Conservation (phyloP, 2,797 vertebrate genomes). For the Todus mexicanus region DNA sequence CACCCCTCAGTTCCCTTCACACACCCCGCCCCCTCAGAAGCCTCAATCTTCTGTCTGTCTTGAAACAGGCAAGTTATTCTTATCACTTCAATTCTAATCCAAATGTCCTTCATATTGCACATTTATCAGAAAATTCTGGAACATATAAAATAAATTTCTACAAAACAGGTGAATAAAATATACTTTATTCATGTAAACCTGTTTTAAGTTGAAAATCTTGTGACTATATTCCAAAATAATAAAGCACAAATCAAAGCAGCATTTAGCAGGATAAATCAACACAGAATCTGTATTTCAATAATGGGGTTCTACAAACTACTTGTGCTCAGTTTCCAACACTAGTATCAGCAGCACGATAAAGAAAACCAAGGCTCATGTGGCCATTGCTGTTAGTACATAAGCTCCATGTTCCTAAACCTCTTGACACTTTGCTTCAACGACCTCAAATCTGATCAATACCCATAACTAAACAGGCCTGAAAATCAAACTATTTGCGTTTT, state of each 20-base stretch:
- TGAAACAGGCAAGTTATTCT: not conserved
- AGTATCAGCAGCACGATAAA: constrained; percentile 16
- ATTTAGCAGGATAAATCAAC: constrained; percentile 64
- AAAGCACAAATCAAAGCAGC: constrained; percentile 66
- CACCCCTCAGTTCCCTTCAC: not conserved
- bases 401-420: constrained; percentile 54
- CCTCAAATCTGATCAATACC: constrained; percentile 54
- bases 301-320: constrained; percentile 41
- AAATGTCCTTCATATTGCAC: not conserved
- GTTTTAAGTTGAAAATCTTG: constrained; percentile 53
- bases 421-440: constrained; percentile 43
- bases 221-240: constrained; percentile 56
- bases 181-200: constrained; percentile 52
- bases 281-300: constrained; percentile 63
- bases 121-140: not conserved
- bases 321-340: constrained; percentile 22
- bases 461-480: constrained; percentile 59
- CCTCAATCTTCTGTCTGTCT: not conserved
- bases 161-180: not conserved
- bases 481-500: constrained; percentile 64
- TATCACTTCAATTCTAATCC: not conserved
- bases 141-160: not conserved
- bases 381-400: constrained; percentile 16
- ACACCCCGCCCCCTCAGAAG: not conserved
- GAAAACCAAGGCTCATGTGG: constrained; percentile 36